Evolutionary conservation across 2,113 vertebrate species (phyloP).

Genomic region (pig (Sus scrofa)): T2T-Sscrofa CM000814.6:28746501-28747000

Average conservation of each 20-base stretch:
- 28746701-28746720: background rate
- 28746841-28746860: background rate
- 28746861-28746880: background rate
- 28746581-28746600: background rate
- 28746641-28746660: background rate
- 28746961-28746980: background rate
- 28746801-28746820: background rate
- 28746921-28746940: background rate
- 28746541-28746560: background rate
- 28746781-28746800: background rate
- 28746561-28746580: background rate
- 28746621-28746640: background rate
- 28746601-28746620: background rate
- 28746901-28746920: background rate
- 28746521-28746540: background rate
- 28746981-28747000: background rate
- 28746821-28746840: background rate
- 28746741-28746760: background rate
- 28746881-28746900: background rate
- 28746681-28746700: background rate
- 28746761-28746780: background rate
- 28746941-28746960: background rate
- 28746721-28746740: background rate
- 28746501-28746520: background rate
- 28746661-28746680: background rate